Evolutionary conservation across 2,888 invertebrate genomes (phyloP).

Genomic region (Drosophila emarginata): DNA sequence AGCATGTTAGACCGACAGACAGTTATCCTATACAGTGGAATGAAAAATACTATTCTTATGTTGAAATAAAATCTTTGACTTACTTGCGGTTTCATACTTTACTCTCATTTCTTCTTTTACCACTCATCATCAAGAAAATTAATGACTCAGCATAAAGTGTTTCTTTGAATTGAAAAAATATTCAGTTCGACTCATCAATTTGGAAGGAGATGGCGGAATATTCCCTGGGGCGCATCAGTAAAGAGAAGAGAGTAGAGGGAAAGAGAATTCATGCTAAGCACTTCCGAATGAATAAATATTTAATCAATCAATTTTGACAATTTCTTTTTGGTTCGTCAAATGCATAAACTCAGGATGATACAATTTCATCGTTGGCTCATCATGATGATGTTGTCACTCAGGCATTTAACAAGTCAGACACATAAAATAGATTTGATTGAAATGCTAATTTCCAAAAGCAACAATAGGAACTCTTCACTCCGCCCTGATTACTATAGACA

Average conservation of each 20-base stretch:
- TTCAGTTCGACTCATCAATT: too few species aligned
- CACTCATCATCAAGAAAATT: constrained; percentile 26
- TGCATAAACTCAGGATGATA: constrained; percentile 47
- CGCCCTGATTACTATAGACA: constrained; percentile 45
- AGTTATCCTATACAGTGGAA: too few species aligned
- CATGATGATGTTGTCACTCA: constrained; percentile 42
- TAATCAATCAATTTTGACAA: constrained; percentile 48
- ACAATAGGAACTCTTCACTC: constrained; percentile 31
- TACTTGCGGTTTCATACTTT: background rate
- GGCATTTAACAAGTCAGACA: constrained; percentile 72
- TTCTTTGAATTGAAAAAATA: background rate
- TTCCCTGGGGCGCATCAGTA: background rate
- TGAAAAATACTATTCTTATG: too few species aligned
- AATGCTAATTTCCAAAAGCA: constrained; percentile 67
- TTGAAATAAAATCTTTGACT: too few species aligned
- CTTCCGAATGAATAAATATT: constrained; percentile 55
- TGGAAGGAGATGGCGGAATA: too few species aligned
- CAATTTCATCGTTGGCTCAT: constrained; percentile 42
- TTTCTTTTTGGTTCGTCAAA: constrained; percentile 37
- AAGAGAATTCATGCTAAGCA: constrained; percentile 48
- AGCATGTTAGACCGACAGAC: too few species aligned
- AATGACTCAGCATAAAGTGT: constrained; percentile 32
- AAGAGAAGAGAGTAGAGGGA: constrained; percentile 2
- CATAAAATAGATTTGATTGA: constrained; percentile 76
- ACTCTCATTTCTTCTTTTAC: background rate